Conservation (phyloP, 2,888 invertebrate species). For the Netelia fuscicornis region DNA sequence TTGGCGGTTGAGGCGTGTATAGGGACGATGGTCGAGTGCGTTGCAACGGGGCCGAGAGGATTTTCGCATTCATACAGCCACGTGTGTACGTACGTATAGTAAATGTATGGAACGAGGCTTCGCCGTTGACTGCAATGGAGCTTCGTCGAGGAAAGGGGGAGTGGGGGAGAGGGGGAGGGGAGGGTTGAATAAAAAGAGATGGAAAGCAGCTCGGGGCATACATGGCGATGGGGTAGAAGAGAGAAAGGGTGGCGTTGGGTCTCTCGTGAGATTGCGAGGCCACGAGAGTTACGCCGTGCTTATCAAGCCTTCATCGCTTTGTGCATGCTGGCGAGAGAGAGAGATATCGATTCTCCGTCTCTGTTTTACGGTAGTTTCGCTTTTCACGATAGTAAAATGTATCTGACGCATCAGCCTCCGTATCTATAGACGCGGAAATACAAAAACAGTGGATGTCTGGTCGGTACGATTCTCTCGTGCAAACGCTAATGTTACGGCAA, state of each 20-base stretch:
- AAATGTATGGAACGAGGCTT: slow-evolving; percentile 34
- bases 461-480: background rate
- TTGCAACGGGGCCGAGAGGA: slow-evolving; percentile 22
- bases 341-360: slow-evolving; percentile 62
- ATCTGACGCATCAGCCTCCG: slow-evolving; percentile 24
- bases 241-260: slow-evolving; percentile 23
- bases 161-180: background rate
- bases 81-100: background rate
- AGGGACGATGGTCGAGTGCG: slow-evolving; percentile 33
- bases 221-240: slow-evolving; percentile 19
- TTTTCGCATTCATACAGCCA: slow-evolving; percentile 29
- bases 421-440: background rate
- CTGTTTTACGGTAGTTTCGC: slow-evolving; percentile 52
- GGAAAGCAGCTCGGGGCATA: slow-evolving; percentile 26
- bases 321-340: slow-evolving; percentile 47
- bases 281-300: slow-evolving; percentile 59
- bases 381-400: slow-evolving; percentile 43
- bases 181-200: slow-evolving; percentile 24
- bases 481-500: no score
- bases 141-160: background rate
- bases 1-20: slow-evolving; percentile 10
- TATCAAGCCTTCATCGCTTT: slow-evolving; percentile 63
- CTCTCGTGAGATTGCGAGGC: slow-evolving; percentile 46
- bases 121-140: slow-evolving; percentile 28
- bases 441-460: background rate